A percentile compares a stretch with the other conserved stretches of the same genome.
Conservation (phyloP, 2,797 vertebrate species). For the Oreochromis mossambicus region DNA sequence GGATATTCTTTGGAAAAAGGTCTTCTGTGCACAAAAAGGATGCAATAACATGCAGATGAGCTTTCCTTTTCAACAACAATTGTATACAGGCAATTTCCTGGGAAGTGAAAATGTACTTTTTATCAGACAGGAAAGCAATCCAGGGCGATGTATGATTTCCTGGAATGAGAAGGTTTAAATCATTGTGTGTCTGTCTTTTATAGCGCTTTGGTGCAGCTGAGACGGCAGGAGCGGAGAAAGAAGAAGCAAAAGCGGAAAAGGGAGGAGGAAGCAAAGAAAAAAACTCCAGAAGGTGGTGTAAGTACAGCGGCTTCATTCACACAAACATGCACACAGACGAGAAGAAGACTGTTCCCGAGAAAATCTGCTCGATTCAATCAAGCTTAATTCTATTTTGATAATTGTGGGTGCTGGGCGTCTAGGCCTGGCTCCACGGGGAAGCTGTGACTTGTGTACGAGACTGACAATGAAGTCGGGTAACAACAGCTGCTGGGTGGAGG, state of each 20-base stretch:
- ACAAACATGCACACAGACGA: constrained; percentile 24
- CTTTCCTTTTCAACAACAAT: constrained; percentile 69
- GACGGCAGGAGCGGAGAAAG: background rate
- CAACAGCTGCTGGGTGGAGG: constrained; percentile 93
- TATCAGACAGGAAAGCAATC: constrained; percentile 23
- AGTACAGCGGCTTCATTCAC: constrained; percentile 30
- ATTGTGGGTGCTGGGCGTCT: constrained; percentile 80
- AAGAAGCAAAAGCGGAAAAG: background rate
- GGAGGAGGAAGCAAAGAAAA: background rate
- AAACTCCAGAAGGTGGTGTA: constrained; percentile 37
- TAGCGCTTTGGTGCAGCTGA: constrained; percentile 12
- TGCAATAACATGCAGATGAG: constrained; percentile 79
- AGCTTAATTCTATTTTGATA: constrained; percentile 85
- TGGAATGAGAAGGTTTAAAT: constrained; percentile 8
- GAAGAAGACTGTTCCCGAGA: constrained; percentile 42
- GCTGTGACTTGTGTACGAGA: constrained; percentile 89
- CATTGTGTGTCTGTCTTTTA: constrained; percentile 17
- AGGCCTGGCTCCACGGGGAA: constrained; percentile 79
- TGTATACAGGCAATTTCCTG: constrained; percentile 20
- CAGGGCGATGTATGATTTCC: constrained; percentile 10
- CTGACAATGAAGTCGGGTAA: constrained; percentile 90
- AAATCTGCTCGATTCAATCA: constrained; percentile 80
- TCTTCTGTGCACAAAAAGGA: background rate
- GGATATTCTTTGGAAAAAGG: background rate
- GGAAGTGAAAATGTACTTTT: constrained; percentile 13